Base-by-base conservation (phyloP, 2,888 invertebrate species). In the Pachliopta kotzebuea region DNA sequence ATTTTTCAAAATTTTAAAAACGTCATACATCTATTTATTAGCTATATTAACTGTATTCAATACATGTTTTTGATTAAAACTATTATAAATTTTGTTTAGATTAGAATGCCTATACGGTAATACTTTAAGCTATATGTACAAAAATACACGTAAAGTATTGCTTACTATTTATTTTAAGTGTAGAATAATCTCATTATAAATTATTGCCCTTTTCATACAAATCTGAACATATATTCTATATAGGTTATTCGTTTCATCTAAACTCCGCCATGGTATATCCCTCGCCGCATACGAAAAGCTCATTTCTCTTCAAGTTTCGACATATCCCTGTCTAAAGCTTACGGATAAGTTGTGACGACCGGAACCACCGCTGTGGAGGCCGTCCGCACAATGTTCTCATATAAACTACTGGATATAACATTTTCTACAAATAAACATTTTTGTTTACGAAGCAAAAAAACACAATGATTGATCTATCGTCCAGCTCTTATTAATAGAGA, bases 321-420 rank as follows among this genome's bases (percentile, higher is more conserved):
- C 54, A 59, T 63, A 59, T 59, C 53, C 49, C 29, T 31, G 63
- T 59, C 63, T 37, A 63, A 60, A 59, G 63, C 63, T 45, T 24
- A 29, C 42, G 63, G 55, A 63, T 63, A 56, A 63, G 63, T 63
- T 60, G 55, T 23, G 63, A 26, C 59, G 50, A 59, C 50, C 50
- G 49, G 49, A 59, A 55, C 63, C 42, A 45, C 26, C 29, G 42
- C 49, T 57, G 37, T 21, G 26, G 49, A 26, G 26, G 49, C 29
- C 45, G 49, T 54, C 49, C 42, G 29, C 45, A 49, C 54, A 54
- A 54, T 23, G 37, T 17, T 49, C 55, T 63, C 45, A 58, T 54
- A 59, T 54, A 54, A 45, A 31, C 23, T 53, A 26, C 49, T n/a
- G n/a, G 11, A 18, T n/a, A 6, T 7, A 45, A 45, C 1, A n/a